Conservation (phyloP, 2,888 invertebrate genomes). For the Eledone cirrhosa region DNA sequence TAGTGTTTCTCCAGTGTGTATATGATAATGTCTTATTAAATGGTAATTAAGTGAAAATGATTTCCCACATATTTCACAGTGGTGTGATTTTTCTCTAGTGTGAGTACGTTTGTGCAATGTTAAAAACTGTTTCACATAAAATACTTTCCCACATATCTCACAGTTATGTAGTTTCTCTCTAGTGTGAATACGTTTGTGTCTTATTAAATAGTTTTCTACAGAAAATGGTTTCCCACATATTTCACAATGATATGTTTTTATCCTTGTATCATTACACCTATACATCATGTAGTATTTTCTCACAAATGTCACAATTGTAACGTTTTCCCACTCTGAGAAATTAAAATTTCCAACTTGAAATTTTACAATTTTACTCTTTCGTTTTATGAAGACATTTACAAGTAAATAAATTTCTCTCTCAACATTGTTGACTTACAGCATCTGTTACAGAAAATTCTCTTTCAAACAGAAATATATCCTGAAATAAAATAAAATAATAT, state of each 20-base stretch:
- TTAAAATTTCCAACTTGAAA: too few relatives aligned
- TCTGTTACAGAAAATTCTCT: too few relatives aligned
- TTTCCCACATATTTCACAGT: conserved; percentile 1
- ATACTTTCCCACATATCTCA: background rate
- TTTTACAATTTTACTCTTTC: too few relatives aligned
- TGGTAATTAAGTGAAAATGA: background rate
- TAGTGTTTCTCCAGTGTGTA: conserved; percentile 3
- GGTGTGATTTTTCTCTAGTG: background rate
- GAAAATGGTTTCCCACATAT: conserved; percentile 1
- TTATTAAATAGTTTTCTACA: background rate
- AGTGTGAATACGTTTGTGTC: background rate
- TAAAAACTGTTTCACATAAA: background rate
- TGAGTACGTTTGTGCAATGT: background rate
- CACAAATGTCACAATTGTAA: too few relatives aligned
- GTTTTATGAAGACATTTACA: too few relatives aligned
- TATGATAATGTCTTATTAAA: background rate
- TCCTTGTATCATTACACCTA: background rate
- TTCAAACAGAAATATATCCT: too few relatives aligned
- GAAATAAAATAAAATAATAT: too few relatives aligned
- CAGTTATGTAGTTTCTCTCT: conserved; percentile 10
- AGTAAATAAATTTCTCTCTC: too few relatives aligned
- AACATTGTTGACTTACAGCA: too few relatives aligned
- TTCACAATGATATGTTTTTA: background rate
- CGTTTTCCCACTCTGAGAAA: too few relatives aligned
- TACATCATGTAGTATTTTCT: background rate